Base-by-base conservation (phyloP, 2,113 vertebrate genomes). In the Hiodon tergisus region DNA sequence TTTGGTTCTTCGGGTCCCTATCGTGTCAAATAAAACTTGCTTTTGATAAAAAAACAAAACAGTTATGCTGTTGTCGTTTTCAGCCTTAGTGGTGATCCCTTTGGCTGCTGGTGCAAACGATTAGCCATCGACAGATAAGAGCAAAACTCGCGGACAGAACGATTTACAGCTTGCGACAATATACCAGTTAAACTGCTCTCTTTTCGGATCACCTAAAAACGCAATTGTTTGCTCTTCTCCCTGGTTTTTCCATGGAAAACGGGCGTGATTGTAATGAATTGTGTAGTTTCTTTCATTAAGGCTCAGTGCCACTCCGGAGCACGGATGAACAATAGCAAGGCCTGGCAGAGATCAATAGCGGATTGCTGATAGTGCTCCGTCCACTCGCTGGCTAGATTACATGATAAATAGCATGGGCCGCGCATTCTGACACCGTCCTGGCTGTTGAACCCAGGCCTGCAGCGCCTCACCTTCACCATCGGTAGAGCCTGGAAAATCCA, bases 291-390 rank as follows among this genome's bases (percentile, higher is more conserved):
- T 93, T 95, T 94, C 95, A 95, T 98, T 96, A 98, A 96, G 96
- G 94, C 92, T 85, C 89, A 88, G 91, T 95, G 95, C 94, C 93
- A 93, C 89, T 94, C 86, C 88, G 91, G 88, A 92, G 91, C 88
- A 87, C 87, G 92, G 93, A 94, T 96, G 94, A 97, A 98, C 95
- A 98, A 98, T 97, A 95, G 94, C 93, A 88, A 85, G 85, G 88
- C 88, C 57, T 92, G 88, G 90, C 88, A 84, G 86, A 79, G 94
- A 98, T 98, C 96, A 94, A 98, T 98, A 96, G 91, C 90, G 97
- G 95, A 96, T 97, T 94, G 94, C 95, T 98, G 95, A 97, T 98
- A 96, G 94, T 90, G 93, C 91, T 94, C 95, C 94, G 92, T 96
- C 95, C 96, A 93, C 94, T 96, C 95, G 89, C 84, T 87, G 91